A percentile compares a stretch with the other conserved stretches of the same genome.
Evolutionary conservation across 2,113 vertebrate species (phyloP).

Genomic region (Arvicanthis niloticus): DNA sequence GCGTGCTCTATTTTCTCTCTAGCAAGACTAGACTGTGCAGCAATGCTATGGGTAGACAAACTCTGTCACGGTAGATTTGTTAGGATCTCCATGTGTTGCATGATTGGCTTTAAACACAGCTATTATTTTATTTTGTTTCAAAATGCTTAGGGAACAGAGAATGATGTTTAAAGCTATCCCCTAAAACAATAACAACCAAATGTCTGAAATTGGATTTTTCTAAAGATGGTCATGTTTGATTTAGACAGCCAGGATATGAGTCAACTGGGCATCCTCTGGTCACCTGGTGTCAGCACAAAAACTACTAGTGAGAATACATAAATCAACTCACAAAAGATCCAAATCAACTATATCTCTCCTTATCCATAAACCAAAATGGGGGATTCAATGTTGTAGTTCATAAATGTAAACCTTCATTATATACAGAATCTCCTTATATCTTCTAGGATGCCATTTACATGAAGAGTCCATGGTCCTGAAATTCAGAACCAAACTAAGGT

Average conservation of each 20-base stretch:
- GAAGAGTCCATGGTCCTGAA: background rate
- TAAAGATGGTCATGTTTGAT: constrained; percentile 13
- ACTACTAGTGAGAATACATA: constrained; percentile 47
- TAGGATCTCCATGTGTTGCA: background rate
- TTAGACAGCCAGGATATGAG: constrained; percentile 74
- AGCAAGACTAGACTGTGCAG: too few relatives aligned
- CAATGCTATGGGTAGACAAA: background rate
- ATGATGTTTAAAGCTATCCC: constrained; percentile 14
- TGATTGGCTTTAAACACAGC: background rate
- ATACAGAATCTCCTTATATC: background rate
- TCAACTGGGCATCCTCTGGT: constrained; percentile 67
- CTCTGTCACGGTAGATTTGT: background rate
- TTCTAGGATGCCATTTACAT: background rate
- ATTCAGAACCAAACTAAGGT: background rate
- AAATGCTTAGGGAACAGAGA: background rate
- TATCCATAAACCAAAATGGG: background rate
- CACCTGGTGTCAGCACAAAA: constrained; percentile 47
- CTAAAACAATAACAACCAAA: constrained; percentile 28
- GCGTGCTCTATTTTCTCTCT: too few relatives aligned
- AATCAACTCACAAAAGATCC: constrained; percentile 64
- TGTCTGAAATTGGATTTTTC: background rate
- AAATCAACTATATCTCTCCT: background rate
- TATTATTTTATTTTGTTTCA: constrained; percentile 39
- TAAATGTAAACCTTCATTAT: background rate
- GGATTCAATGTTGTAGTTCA: background rate